Base-by-base conservation (phyloP, 1,140 invertebrate species). In the Triops longicaudatus region DNA sequence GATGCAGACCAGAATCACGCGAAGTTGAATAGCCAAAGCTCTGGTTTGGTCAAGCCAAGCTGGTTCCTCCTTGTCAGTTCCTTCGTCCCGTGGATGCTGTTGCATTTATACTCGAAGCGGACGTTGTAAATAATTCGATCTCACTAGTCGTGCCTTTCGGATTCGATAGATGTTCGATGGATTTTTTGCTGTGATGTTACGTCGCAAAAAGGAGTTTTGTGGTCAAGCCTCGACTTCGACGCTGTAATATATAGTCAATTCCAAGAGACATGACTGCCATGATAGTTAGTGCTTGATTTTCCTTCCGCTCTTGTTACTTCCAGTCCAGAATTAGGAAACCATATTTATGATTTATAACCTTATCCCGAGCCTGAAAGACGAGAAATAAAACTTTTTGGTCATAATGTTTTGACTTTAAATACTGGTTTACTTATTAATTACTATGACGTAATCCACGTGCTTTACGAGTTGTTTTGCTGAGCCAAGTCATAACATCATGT, bases 191-290 rank as follows among this genome's bases (percentile, higher is more conserved):
- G 50, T 63, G 50, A 63, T 63, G 50, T 63, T 63, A 63, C 50
- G 50, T 63, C 50, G 50, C 50, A 63, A 63, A 17, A 9, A 63
- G 50, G 50, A 63, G 50, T 63, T 63, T 63, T 63, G 6, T 17
- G 50, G 50, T 63, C 50, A 63, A 63, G 50, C 50, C 17, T 63
- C 50, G 50, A 63, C 50, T 22, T 63, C 50, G 50, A 63, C 50
- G 50, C 50, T 63, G 50, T 63, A 63, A 63, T 63, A 63, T 63
- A 63, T 63, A 63, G 50, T 63, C 50, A 63, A 63, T 63, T 63
- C 50, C 50, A 63, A 14, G 50, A 63, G 22, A 63, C 50, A 63
- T 17, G 22, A 63, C 50, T 63, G 50, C 50, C n/a, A 63, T n/a
- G n/a, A 11, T 22, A 63, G 50, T 44, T 63, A 63, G 7, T 14